Base-by-base conservation (phyloP, 2,888 invertebrate species). In the Myopa testacea region DNA sequence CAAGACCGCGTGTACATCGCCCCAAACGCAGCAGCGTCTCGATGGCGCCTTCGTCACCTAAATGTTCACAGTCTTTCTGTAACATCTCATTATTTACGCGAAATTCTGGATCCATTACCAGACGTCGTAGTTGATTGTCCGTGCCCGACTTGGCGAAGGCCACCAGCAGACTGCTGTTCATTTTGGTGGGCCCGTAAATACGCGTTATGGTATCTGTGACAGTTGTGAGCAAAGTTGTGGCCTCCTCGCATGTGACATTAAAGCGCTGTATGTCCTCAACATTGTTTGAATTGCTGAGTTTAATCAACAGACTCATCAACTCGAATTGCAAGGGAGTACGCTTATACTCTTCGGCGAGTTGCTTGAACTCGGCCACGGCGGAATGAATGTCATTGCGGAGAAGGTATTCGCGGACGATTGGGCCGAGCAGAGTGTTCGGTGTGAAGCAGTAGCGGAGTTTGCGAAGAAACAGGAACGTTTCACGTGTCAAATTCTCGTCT, bases 271-370 rank as follows among this genome's bases (percentile, higher is more conserved):
- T 38, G 3, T 83, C 78, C 14, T 81, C 77, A 16, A 78, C 72
- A 26, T 62, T 10, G n/a, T 45, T 60, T 4, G 60, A 62, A 75
- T 89, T 89, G 76, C 86, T 84, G 2, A 89, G 70, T 63, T 87
- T 86, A 60, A 90, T 85, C 60, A 91, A 79, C 73, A 86, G 83
- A n/a, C 86, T 86, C 4, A 93, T 84, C 0, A 94, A 80, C 86
- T 93, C 93, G 81, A 93, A 91, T 83, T 93, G 93, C 12, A 93
- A 85, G 0, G 94, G 94, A 0, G 93, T 93, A 81, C 91, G 92
- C 74, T 90, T 91, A 84, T 93, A 92, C 65, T 90, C 89, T 1
- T 88, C 84, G 0, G 91, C 90, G 74, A 92, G 85, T 0, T 88
- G 84, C 26, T 87, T 85, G 82, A 92, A 94, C 78, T 91, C 91